Conservation (phyloP, 2,888 invertebrate genomes). For the Macrosoma leucophasiata region DNA sequence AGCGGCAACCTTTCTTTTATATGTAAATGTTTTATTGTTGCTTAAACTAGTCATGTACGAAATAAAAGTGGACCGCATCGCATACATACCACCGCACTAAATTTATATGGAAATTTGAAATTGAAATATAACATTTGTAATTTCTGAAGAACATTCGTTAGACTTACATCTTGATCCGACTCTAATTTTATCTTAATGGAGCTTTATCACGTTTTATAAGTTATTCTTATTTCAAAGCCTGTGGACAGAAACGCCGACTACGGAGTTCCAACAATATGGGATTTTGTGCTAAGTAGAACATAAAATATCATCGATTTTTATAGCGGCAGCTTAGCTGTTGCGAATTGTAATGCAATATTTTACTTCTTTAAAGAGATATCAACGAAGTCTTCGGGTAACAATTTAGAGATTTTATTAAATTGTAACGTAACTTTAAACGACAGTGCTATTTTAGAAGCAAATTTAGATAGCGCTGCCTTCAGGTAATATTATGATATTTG, state of each 20-base stretch:
- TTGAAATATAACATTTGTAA: constrained; percentile 1
- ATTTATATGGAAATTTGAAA: constrained; percentile 1
- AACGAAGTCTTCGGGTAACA: constrained; percentile 26
- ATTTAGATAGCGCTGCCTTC: too few relatives aligned
- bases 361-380: constrained; percentile 28
- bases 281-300: constrained; percentile 55
- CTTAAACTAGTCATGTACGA: constrained; percentile 30
- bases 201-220: constrained; percentile 35
- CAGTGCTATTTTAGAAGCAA: too few relatives aligned
- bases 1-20: constrained; percentile 65
- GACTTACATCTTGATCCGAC: constrained; percentile 36
- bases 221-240: constrained; percentile 36
- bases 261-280: constrained; percentile 46
- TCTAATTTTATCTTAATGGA: constrained; percentile 48
- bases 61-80: constrained; percentile 4
- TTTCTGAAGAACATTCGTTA: constrained; percentile 14
- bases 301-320: constrained; percentile 52
- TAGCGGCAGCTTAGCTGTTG: constrained; percentile 34
- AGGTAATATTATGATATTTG: too few relatives aligned
- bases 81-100: constrained; percentile 2
- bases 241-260: constrained; percentile 34
- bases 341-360: constrained; percentile 33
- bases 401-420: constrained; percentile 26
- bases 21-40: constrained; percentile 66
- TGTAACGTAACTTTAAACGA: too few relatives aligned